phyloP scores from a whole-genome alignment of 2,888 invertebrate genomes.

The Pandemis cinnamomeana region DNA sequence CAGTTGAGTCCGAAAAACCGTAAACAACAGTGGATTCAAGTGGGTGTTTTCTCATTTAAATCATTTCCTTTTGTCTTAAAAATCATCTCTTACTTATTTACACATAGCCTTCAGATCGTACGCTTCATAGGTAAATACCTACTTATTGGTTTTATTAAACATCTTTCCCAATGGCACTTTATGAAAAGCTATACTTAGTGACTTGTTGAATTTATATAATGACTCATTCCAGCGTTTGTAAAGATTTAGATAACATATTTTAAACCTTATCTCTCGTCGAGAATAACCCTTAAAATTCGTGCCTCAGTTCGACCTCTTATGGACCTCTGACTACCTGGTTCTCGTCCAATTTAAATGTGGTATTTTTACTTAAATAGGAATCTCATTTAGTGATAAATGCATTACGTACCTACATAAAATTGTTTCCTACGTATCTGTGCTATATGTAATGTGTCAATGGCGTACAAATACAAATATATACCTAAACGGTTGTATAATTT shows the following conservation, averaged over 20 bases:
- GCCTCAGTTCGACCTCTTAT: background rate
- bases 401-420: background rate
- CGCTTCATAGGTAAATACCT: too few species aligned
- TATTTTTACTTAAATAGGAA: background rate
- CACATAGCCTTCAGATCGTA: too few species aligned
- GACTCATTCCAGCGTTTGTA: conserved; percentile 1
- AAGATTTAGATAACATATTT: conserved; percentile 16
- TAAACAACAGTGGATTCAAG: too few species aligned
- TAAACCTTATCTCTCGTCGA: conserved; percentile 17
- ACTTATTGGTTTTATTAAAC: background rate
- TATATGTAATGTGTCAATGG: too few species aligned
- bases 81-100: too few species aligned
- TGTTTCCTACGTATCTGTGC: too few species aligned
- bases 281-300: conserved; percentile 6
- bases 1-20: too few species aligned
- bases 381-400: too few species aligned
- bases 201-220: background rate
- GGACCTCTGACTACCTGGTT: conserved; percentile 20
- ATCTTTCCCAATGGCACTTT: conserved; percentile 1
- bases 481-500: conserved; percentile 33
- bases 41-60: too few species aligned
- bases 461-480: background rate
- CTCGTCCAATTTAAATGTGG: background rate
- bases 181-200: background rate
- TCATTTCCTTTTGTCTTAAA: too few species aligned